Evolutionary conservation across 2,113 vertebrate genomes (phyloP).

Genomic region (Proterorhinus semilunaris): DNA sequence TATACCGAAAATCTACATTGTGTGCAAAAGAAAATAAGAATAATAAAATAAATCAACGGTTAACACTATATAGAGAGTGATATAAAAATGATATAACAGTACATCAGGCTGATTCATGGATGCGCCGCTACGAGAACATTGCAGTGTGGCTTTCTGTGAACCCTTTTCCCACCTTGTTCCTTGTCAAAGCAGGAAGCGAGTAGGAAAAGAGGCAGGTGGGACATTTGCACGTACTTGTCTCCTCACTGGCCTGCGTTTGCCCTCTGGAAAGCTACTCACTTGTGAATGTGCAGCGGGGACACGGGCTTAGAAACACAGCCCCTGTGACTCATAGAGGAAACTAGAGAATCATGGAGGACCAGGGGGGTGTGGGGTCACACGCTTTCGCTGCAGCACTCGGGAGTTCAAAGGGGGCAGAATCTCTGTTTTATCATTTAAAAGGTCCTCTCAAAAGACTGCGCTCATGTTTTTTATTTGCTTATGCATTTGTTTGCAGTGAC

Average conservation of each 20-base stretch:
- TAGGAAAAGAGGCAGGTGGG: constrained; percentile 26
- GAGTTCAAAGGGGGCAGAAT: too few relatives aligned
- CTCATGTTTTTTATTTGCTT: too few relatives aligned
- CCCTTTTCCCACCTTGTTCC: constrained; percentile 17
- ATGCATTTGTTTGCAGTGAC: too few relatives aligned
- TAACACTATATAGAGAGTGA: too few relatives aligned
- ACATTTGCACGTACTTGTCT: constrained; percentile 1
- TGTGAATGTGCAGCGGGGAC: constrained; percentile 26
- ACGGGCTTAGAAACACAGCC: constrained; percentile 14
- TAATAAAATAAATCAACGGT: too few relatives aligned
- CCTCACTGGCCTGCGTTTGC: constrained; percentile 11
- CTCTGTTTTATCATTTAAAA: too few relatives aligned
- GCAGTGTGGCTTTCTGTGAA: constrained; percentile 16
- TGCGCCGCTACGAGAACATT: constrained; percentile 1
- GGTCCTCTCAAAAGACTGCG: too few relatives aligned
- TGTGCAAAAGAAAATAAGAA: too few relatives aligned
- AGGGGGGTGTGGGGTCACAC: neutral
- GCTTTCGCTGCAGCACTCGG: too few relatives aligned
- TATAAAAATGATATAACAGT: neutral
- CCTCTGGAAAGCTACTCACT: constrained; percentile 7
- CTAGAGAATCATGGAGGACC: neutral
- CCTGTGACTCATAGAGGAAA: constrained; percentile 17
- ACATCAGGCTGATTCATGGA: neutral
- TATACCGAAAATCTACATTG: too few relatives aligned
- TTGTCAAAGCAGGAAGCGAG: constrained; percentile 18